These are phyloP conservation scores for Mastigias papua DNA, from an alignment of 30 jellyfish, hydroid and myxozoan genomes.

Conservation along the genomic window DNA sequence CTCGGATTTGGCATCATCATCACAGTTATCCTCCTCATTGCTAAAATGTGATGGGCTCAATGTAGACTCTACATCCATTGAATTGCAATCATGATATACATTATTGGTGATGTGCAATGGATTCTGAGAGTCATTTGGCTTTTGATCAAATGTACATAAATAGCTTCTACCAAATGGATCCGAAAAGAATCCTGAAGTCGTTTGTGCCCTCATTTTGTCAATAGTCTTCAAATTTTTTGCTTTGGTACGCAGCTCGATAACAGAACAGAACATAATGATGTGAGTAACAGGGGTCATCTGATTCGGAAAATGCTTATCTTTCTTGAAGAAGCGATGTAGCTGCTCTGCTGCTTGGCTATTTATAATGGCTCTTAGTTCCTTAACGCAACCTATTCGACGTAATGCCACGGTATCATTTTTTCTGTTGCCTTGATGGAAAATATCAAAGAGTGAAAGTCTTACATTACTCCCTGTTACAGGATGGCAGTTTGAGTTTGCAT, in stretches of 20 bases:
- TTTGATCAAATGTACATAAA: not conserved
- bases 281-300: conserved; percentile 43
- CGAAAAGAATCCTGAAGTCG: not conserved
- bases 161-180: not conserved
- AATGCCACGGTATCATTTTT: not conserved
- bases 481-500: not conserved
- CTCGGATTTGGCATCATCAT: not conserved
- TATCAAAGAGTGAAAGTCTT: conserved; percentile 32
- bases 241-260: conserved; percentile 33
- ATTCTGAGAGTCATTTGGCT: not conserved
- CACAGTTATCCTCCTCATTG: not conserved
- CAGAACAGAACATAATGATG: conserved; percentile 16
- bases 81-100: not conserved
- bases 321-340: conserved; percentile 19
- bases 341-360: conserved; percentile 50
- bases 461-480: conserved; percentile 46
- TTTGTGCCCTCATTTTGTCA: not conserved
- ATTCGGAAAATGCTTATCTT: conserved; percentile 22
- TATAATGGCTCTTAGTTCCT: conserved; percentile 14
- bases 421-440: conserved; percentile 28
- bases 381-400: conserved; percentile 46
- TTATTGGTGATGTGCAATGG: not conserved
- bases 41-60: not conserved
- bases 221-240: not conserved
- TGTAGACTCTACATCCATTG: not conserved